Evolutionary conservation across 64 coral and sea anemone genomes (phyloP).

Genomic region (Cladopsammia gracilis): DNA sequence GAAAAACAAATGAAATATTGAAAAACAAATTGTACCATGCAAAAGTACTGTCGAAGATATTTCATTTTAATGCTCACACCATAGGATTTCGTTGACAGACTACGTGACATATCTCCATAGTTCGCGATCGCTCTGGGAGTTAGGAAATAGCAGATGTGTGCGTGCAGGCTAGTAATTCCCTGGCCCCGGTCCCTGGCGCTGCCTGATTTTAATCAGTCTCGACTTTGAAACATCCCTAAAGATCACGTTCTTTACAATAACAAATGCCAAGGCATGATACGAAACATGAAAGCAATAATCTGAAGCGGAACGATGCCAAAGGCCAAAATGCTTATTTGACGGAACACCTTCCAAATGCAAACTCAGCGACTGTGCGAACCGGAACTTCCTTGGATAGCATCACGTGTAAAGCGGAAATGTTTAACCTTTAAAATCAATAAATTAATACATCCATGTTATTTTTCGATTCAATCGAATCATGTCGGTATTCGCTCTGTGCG

Average conservation of each 20-base stretch:
- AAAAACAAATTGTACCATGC: too few relatives aligned
- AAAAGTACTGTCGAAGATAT: too few relatives aligned
- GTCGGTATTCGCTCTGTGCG: too few relatives aligned
- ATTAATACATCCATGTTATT: background rate
- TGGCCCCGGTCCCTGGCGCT: too few relatives aligned
- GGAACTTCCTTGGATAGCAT: conserved; percentile 1
- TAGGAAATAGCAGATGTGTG: too few relatives aligned
- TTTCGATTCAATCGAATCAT: too few relatives aligned
- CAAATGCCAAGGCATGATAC: background rate
- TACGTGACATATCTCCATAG: too few relatives aligned
- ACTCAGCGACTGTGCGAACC: background rate
- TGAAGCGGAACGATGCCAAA: background rate
- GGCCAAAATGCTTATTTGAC: background rate
- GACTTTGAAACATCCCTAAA: background rate
- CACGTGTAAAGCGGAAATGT: conserved; percentile 26
- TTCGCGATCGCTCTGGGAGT: too few relatives aligned
- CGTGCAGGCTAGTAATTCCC: too few relatives aligned
- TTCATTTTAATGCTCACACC: too few relatives aligned
- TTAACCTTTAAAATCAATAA: background rate
- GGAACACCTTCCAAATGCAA: background rate
- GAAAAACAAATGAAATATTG: too few relatives aligned
- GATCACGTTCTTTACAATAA: background rate
- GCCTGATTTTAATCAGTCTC: background rate
- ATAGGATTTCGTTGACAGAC: too few relatives aligned
- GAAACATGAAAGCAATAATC: background rate